Conservation (phyloP, 2,113 vertebrate genomes). For the Brachirus orientalis region DNA sequence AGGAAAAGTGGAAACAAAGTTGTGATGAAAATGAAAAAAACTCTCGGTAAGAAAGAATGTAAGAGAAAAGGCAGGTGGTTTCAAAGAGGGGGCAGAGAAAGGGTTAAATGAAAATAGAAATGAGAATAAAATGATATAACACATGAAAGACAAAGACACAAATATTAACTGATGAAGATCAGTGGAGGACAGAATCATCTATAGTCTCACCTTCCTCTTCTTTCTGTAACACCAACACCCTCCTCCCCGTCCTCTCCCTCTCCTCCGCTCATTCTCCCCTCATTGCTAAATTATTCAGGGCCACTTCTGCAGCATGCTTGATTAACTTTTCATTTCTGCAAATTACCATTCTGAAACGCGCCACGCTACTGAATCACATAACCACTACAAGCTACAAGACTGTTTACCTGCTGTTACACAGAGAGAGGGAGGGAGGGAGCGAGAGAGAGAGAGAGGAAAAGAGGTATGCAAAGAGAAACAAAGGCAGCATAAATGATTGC, state of each 20-base stretch:
- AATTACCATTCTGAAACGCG: conserved; percentile 86
- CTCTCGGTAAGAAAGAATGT: neutral
- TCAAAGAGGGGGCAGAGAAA: neutral
- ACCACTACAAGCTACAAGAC: conserved; percentile 74
- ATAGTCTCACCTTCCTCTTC: conserved; percentile 19
- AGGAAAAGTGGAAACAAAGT: neutral
- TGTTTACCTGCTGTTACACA: conserved; percentile 83
- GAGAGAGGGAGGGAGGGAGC: neutral
- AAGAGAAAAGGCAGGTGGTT: neutral
- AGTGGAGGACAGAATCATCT: conserved; percentile 6
- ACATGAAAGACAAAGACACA: neutral
- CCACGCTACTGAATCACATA: conserved; percentile 81
- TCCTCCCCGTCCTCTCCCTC: conserved; percentile 14
- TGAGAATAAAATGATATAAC: neutral
- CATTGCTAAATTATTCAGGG: conserved; percentile 88
- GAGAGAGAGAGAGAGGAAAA: conserved; percentile 2
- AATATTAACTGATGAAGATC: neutral
- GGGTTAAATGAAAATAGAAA: neutral
- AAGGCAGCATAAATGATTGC: conserved; percentile 70
- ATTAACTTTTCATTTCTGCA: conserved; percentile 95
- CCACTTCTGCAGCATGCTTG: conserved; percentile 85
- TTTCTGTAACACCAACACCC: neutral
- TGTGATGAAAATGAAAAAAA: neutral
- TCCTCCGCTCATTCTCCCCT: conserved; percentile 46
- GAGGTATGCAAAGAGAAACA: conserved; percentile 58